Evolutionary conservation across 2,797 vertebrate species (phyloP).

Genomic region (Onychomys leucogaster): DNA sequence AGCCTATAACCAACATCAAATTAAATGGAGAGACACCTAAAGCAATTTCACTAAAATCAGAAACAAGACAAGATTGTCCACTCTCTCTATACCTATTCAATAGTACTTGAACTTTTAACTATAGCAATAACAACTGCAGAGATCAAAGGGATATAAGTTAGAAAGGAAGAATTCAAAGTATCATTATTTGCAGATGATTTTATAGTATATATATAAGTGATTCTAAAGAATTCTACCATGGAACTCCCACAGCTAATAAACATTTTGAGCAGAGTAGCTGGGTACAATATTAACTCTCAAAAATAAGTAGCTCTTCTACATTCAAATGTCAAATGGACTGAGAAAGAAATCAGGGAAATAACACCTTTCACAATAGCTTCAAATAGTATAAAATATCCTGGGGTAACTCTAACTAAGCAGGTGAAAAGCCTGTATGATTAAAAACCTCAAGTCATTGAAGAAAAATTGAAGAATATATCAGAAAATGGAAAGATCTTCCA

Average conservation of each 20-base stretch:
- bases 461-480: not conserved
- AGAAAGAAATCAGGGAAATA: not conserved
- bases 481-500: not conserved
- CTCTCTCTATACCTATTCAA: not conserved
- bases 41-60: not conserved
- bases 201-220: not conserved
- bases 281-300: not conserved
- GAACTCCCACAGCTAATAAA: not conserved
- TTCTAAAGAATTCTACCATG: not conserved
- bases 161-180: not conserved
- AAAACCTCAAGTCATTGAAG: not conserved
- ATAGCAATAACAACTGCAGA: not conserved
- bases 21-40: not conserved
- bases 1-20: not conserved
- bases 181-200: not conserved
- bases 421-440: not conserved
- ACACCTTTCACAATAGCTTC: not conserved
- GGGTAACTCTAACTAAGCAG: not conserved
- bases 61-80: not conserved
- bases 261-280: not conserved
- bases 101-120: not conserved
- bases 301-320: not conserved
- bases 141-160: not conserved
- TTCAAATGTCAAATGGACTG: not conserved
- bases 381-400: not conserved